Percentiles rank a stretch among this genome's conserved stretches.
Conservation (phyloP, 1,140 invertebrate genomes). For the Cyphomyrmex costatus region DNA sequence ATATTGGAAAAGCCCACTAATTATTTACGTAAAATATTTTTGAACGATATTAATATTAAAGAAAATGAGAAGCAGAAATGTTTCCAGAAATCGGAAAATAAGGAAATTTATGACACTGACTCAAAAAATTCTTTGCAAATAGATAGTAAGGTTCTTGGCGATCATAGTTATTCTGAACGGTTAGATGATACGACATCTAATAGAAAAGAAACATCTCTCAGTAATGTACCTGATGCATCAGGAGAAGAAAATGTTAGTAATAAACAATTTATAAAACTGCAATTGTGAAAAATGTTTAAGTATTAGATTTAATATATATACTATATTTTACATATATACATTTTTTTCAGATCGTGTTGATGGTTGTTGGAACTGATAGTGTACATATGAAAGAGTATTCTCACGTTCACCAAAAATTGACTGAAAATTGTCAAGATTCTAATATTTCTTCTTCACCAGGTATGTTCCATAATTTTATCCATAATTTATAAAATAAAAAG, state of each 20-base stretch:
- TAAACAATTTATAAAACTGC: slow-evolving; percentile 10
- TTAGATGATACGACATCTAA: slow-evolving; percentile 73
- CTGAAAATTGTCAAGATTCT: slow-evolving; percentile 66
- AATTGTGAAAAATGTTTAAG: neutral
- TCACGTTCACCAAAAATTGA: slow-evolving; percentile 77
- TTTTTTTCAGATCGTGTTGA: slow-evolving; percentile 85
- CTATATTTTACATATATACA: slow-evolving; percentile 57
- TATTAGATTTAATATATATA: slow-evolving; percentile 7
- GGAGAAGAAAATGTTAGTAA: slow-evolving; percentile 79
- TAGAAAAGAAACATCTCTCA: slow-evolving; percentile 67
- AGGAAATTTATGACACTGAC: slow-evolving; percentile 64
- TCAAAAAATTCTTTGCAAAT: slow-evolving; percentile 54
- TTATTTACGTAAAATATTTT: slow-evolving; percentile 83
- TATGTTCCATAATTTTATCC: slow-evolving; percentile 13
- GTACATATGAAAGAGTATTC: slow-evolving; percentile 84
- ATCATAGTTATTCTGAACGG: slow-evolving; percentile 85
- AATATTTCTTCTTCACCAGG: slow-evolving; percentile 57
- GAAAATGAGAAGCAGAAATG: slow-evolving; percentile 77
- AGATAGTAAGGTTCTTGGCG: slow-evolving; percentile 79
- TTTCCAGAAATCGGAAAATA: slow-evolving; percentile 68
- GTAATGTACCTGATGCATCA: slow-evolving; percentile 74
- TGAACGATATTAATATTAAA: slow-evolving; percentile 79
- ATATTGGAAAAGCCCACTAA: slow-evolving; percentile 82
- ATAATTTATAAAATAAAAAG: slow-evolving; percentile 21
- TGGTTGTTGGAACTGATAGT: slow-evolving; percentile 84